Conservation (phyloP, 2,888 invertebrate species). For the Pseudanteris insignis region DNA sequence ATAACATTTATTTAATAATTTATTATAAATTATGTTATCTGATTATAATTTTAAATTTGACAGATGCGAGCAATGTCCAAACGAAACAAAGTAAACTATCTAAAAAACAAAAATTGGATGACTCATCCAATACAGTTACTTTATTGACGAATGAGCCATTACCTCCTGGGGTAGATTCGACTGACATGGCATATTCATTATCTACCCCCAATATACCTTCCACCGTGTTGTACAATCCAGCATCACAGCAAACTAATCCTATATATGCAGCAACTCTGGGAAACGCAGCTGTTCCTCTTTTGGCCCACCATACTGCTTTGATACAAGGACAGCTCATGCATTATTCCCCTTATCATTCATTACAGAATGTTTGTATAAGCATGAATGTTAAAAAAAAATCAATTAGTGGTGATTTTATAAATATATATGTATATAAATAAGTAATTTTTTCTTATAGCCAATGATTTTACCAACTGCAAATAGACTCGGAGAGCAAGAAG, state of each 20-base stretch:
- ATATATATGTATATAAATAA: no score
- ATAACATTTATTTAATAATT: not conserved
- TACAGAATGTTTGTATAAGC: slow-evolving; percentile 57
- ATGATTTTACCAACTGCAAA: slow-evolving; percentile 60
- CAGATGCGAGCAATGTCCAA: not conserved
- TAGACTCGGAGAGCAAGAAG: slow-evolving; percentile 56
- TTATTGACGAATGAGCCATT: slow-evolving; percentile 62
- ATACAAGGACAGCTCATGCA: slow-evolving; percentile 62
- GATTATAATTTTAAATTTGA: not conserved
- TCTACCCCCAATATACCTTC: slow-evolving; percentile 56
- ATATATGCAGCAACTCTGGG: slow-evolving; percentile 59
- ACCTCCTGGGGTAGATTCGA: slow-evolving; percentile 70
- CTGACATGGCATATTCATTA: slow-evolving; percentile 62
- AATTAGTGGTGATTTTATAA: no score
- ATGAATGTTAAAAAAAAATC: no score
- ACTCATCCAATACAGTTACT: slow-evolving; percentile 8
- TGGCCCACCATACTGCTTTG: slow-evolving; percentile 56
- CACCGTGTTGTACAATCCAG: slow-evolving; percentile 55
- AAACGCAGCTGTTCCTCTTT: slow-evolving; percentile 55
- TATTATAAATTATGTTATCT: not conserved
- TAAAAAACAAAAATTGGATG: slow-evolving; percentile 4
- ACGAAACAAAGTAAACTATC: slow-evolving; percentile 1
- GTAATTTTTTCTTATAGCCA: slow-evolving; percentile 48
- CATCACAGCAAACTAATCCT: slow-evolving; percentile 55
- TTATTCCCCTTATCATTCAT: slow-evolving; percentile 59